These are phyloP conservation scores for Kryphioiulus occultus DNA, from an alignment of 2,888 invertebrate genomes.

Conservation along the genomic window DNA sequence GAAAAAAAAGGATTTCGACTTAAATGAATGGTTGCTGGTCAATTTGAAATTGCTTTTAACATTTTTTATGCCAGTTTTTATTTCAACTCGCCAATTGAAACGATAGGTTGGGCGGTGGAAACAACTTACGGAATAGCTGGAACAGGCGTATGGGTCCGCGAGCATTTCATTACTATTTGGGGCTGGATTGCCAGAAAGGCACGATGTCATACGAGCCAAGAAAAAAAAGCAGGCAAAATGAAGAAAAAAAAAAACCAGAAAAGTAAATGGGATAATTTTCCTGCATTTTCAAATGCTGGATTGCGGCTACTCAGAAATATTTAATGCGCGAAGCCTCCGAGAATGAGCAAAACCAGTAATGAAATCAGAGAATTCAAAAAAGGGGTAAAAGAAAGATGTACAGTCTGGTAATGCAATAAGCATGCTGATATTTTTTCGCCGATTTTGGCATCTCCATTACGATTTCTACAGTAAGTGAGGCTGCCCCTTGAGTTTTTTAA, in stretches of 20 bases:
- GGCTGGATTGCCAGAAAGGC: not conserved
- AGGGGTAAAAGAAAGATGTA: not conserved
- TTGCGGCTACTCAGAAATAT: conserved; percentile 2
- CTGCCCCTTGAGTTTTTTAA: too few species aligned
- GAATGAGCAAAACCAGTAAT: not conserved
- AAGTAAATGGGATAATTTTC: not conserved
- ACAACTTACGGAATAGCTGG: not conserved
- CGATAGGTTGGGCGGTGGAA: conserved; percentile 13
- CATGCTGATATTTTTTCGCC: not conserved
- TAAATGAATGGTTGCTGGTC: conserved; percentile 35
- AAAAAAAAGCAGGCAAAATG: not conserved
- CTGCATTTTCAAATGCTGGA: not conserved
- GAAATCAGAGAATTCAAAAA: not conserved
- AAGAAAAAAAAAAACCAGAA: not conserved
- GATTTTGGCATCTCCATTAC: not conserved
- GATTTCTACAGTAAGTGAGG: too few species aligned
- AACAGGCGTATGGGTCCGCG: not conserved
- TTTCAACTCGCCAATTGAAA: not conserved
- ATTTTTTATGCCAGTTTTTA: conserved; percentile 14
- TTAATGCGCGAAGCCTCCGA: not conserved
- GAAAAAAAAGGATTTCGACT: not conserved
- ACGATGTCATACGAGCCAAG: not conserved
- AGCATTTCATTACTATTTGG: not conserved
- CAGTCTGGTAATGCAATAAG: not conserved
- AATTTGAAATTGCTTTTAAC: conserved; percentile 19